Base-by-base conservation (phyloP, 2,113 vertebrate genomes). In the Eclectus roratus region DNA sequence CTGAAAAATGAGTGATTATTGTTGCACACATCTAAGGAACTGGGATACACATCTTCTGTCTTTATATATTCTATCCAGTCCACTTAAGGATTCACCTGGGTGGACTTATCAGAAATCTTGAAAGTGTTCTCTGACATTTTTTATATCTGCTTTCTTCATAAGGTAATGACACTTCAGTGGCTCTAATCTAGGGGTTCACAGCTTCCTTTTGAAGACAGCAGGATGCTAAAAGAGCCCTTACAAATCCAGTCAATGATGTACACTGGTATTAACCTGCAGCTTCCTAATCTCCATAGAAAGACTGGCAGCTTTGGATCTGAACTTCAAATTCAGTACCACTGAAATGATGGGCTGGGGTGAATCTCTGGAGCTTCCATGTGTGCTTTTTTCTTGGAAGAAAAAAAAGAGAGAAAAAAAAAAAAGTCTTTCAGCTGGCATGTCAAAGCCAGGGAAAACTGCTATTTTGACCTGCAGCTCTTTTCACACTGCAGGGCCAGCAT, bases 191-290 rank as follows among this genome's bases (percentile, higher is more conserved):
- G 5, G 7, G 33, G 39, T 20, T 72, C 55, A 74, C 16, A 61
- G 20, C 10, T 68, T 72, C 31, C 27, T 44, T 79, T 91, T 56
- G 63, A 82, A 61, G 41, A 33, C 7, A 55, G 13, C 8, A 49
- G 47, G 39, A 46, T 76, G 39, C 19, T 76, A 41, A 69, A 70
- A 65, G 52, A 49, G 11, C 52, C n/a, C 28, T 28, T 56, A 44
- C 15, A 76, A 37, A 77, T 72, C 71, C 44, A 56, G 4, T 6
- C 29, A 44, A 0, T 0, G 0, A 10, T 79, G 17, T 7, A 29
- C 6, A 0, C 20, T 24, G 31, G 5, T 24, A 33, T 44, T 65
- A n/a, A 61, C 23, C 24, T n/a, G 19, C 28, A 52, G 1, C 27
- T 65, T 25, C 2, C 14, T 72, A 5, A 56, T 69, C n/a, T 58